phyloP scores from a whole-genome alignment of 2,113 vertebrate species.

The Polypterus bichir region DNA sequence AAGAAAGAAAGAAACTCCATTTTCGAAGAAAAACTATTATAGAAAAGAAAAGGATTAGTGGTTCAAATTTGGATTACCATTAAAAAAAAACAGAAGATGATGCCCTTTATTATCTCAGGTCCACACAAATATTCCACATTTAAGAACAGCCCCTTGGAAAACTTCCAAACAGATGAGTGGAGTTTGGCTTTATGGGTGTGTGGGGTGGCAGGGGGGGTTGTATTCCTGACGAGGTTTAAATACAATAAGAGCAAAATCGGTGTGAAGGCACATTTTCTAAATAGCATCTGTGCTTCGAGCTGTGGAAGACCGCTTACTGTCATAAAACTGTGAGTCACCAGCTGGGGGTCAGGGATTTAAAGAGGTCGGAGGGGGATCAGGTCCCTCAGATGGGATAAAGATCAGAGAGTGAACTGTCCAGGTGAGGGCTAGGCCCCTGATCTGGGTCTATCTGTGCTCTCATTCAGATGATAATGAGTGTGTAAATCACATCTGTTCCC shows the following conservation, averaged over 20 bases:
- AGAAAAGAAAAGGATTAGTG: too few relatives aligned
- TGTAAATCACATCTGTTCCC: slow-evolving; percentile 98
- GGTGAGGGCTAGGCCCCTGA: slow-evolving; percentile 79
- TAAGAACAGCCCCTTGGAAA: slow-evolving; percentile 58
- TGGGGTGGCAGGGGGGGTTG: slow-evolving; percentile 48
- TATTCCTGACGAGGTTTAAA: slow-evolving; percentile 66
- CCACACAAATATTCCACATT: slow-evolving; percentile 10
- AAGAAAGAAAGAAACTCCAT: too few relatives aligned
- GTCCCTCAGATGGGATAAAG: slow-evolving; percentile 91
- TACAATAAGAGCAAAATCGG: slow-evolving; percentile 68
- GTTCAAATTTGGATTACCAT: too few relatives aligned
- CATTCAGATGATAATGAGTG: slow-evolving; percentile 99
- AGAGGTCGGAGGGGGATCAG: slow-evolving; percentile 66
- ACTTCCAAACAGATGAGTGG: slow-evolving; percentile 58
- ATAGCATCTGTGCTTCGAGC: slow-evolving; percentile 74
- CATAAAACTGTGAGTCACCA: slow-evolving; percentile 82
- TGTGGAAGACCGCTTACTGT: slow-evolving; percentile 69
- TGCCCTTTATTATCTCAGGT: too few relatives aligned
- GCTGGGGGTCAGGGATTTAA: slow-evolving; percentile 74
- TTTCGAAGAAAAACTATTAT: too few relatives aligned
- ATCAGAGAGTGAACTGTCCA: slow-evolving; percentile 85
- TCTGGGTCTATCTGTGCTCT: slow-evolving; percentile 75
- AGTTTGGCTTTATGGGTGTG: slow-evolving; percentile 46
- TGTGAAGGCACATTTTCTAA: slow-evolving; percentile 70
- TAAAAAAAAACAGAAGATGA: too few relatives aligned